Evolutionary conservation across 2,888 invertebrate species (phyloP).

Genomic region (Eupithecia abbreviata): DNA sequence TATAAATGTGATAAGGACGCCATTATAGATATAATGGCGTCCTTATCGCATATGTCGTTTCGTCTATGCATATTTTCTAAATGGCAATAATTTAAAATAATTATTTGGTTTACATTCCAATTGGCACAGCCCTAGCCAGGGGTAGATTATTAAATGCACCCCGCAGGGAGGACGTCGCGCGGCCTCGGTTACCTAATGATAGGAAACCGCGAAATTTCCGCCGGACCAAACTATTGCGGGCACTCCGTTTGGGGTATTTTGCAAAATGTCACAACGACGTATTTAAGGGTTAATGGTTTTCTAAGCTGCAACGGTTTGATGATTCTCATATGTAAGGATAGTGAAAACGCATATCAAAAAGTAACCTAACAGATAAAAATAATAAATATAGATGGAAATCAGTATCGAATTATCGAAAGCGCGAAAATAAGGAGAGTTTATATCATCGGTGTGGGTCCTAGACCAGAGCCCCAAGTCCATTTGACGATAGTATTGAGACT

Average conservation of each 20-base stretch:
- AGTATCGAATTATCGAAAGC: too few relatives aligned
- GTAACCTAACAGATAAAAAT: not conserved
- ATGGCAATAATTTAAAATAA: not conserved
- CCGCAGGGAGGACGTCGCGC: constrained; percentile 54
- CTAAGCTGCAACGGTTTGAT: not conserved
- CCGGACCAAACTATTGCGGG: constrained; percentile 32
- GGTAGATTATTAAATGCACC: constrained; percentile 78
- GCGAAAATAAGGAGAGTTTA: too few relatives aligned
- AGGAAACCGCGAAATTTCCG: constrained; percentile 37
- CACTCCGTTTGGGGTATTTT: constrained; percentile 18
- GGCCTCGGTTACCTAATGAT: constrained; percentile 33
- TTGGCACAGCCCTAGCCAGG: constrained; percentile 55
- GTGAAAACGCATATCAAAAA: not conserved
- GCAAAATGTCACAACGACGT: constrained; percentile 11
- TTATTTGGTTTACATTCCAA: not conserved
- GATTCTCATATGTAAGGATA: not conserved
- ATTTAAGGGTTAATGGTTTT: constrained; percentile 1
- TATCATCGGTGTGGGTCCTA: too few relatives aligned
- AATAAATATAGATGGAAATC: not conserved
- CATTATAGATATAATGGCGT: not conserved
- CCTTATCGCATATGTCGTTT: not conserved
- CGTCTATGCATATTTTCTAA: not conserved
- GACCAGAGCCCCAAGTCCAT: too few relatives aligned
- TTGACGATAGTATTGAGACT: too few relatives aligned
- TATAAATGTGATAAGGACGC: too few relatives aligned